Base-by-base conservation (phyloP, 2,113 vertebrate species). In the Brevimyrus niger region DNA sequence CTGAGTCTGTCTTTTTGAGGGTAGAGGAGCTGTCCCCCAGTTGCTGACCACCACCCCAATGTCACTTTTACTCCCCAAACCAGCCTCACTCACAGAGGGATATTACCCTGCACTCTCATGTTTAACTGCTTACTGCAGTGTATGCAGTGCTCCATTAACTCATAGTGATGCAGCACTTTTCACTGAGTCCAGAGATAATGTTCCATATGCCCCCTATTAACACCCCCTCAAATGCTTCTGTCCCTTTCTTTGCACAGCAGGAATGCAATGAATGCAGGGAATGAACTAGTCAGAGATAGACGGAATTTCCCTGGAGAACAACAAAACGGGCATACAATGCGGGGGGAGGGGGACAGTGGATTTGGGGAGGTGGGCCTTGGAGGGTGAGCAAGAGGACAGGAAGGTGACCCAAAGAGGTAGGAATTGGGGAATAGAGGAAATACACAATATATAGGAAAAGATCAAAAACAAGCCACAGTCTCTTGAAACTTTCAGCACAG, bases 231-330 rank as follows among this genome's bases (percentile, higher is more conserved):
- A 89, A 91, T 92, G 90, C 92, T 91, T 89, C 92, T 48, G 92
- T 93, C 92, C 93, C 92, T 91, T 86, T 47, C 89, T 93, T 87
- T 91, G 90, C 91, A 91, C 80, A 92, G 90, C 17, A 94, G 93
- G 85, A 89, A 93, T 91, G 93, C 90, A 86, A 91, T 91, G 94
- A 94, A 96, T 96, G 93, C 87, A 27, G 90, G 91, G 95, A 96
- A 96, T 95, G 93, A 92, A 84, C 69, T 48, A 91, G 92, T 93
- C 92, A 93, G 69, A 69, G 95, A 95, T 95, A 94, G 94, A 93
- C 94, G 95, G 94, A 95, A 95, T 92, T 94, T 94, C 94, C 95
- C 93, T 76, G 8, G 89, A 92, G 46, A 87, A 90, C 88, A 92
- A 89, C 91, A 92, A 92, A 94, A 92, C 89, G 94, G 87, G 46